Conservation (phyloP, 2,113 vertebrate species). For the Cariama cristata region DNA sequence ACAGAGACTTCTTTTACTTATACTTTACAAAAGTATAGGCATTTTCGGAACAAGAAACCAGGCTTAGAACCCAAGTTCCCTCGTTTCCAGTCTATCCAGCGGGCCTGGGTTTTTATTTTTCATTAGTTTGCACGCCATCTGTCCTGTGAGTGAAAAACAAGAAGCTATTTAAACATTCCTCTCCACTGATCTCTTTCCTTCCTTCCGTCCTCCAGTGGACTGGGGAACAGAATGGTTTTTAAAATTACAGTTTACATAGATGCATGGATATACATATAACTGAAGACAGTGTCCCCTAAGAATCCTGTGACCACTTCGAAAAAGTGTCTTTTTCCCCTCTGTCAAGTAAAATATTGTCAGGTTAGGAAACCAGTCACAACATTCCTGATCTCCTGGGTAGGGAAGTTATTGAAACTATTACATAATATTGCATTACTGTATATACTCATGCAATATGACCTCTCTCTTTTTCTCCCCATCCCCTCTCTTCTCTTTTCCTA, state of each 20-base stretch:
- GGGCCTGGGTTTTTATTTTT: constrained; percentile 47
- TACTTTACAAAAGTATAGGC: background rate
- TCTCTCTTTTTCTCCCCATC: background rate
- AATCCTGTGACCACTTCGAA: background rate
- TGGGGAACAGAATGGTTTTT: background rate
- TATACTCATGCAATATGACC: background rate
- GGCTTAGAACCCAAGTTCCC: background rate
- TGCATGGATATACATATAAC: background rate
- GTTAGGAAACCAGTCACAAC: background rate
- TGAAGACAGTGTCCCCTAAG: background rate
- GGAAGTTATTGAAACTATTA: constrained; percentile 10
- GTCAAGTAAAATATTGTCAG: background rate
- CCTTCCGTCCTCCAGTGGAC: constrained; percentile 25
- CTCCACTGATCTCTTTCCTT: constrained; percentile 65
- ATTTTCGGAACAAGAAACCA: background rate
- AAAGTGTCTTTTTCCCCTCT: background rate
- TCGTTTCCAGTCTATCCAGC: constrained; percentile 2
- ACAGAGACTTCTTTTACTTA: background rate
- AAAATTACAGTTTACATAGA: background rate
- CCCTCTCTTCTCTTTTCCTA: background rate
- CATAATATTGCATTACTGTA: background rate
- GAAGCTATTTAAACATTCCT: constrained; percentile 66
- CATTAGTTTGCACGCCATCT: constrained; percentile 62
- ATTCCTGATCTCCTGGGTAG: background rate
- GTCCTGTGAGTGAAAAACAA: constrained; percentile 64